Percentiles rank a stretch among this genome's conserved stretches.
Evolutionary conservation across 2,113 vertebrate genomes (phyloP).

Genomic region (Thryonomys swinderianus): DNA sequence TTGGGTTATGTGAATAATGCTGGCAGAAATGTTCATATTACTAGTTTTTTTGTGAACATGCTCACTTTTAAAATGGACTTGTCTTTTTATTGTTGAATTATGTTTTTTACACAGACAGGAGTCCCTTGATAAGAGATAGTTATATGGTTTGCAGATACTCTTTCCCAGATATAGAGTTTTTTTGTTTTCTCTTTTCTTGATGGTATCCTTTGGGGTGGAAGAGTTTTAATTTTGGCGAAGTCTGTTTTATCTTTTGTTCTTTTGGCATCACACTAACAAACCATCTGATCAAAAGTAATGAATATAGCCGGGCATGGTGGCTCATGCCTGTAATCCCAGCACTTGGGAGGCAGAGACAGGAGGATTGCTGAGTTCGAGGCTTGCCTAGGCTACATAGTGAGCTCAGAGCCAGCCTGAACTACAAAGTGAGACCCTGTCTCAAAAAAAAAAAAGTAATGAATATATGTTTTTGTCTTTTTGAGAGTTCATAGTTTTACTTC

Average conservation of each 20-base stretch:
- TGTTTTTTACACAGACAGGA: not conserved
- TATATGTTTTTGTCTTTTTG: not conserved
- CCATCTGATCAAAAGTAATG: not conserved
- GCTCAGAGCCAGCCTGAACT: too few species aligned
- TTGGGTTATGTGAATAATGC: not conserved
- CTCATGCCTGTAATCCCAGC: too few species aligned
- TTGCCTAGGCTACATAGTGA: too few species aligned
- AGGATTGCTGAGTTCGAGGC: too few species aligned
- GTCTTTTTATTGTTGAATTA: not conserved
- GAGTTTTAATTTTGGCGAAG: not conserved
- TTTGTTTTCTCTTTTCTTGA: not conserved
- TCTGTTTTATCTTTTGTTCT: not conserved
- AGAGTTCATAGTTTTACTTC: not conserved
- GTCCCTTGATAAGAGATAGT: too few species aligned
- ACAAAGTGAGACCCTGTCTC: too few species aligned
- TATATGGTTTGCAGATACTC: not conserved
- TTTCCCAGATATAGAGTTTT: not conserved
- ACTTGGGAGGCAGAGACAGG: too few species aligned
- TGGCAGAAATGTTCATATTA: not conserved
- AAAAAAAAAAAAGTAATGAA: too few species aligned
- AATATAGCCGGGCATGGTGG: too few species aligned
- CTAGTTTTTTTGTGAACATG: not conserved
- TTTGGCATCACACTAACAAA: not conserved
- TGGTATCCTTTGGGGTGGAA: not conserved
- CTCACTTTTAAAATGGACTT: not conserved